These are phyloP conservation scores for Lithobates pipiens DNA, from an alignment of 2,797 vertebrate species.

Conservation along the genomic window DNA sequence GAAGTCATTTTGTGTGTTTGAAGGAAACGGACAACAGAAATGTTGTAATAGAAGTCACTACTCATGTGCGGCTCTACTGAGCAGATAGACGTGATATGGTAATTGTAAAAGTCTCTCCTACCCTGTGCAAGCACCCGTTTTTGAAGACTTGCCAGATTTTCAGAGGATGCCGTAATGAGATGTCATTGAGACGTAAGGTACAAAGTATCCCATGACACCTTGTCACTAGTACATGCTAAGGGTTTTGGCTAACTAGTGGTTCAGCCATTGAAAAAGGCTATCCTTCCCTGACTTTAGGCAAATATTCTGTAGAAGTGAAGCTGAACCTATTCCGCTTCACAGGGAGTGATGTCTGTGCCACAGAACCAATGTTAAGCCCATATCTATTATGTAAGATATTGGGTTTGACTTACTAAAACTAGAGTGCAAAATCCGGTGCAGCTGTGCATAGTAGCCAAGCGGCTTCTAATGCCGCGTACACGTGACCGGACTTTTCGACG, in stretches of 20 bases:
- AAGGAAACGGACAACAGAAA: neutral
- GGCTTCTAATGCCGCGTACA: no score
- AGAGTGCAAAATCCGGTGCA: no score
- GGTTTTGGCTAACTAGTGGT: neutral
- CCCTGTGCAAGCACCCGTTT: no score
- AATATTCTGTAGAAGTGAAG: neutral
- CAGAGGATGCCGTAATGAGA: neutral
- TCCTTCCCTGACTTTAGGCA: no score
- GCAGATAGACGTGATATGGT: neutral
- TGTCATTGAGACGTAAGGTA: neutral
- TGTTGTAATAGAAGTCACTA: neutral
- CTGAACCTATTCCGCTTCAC: no score
- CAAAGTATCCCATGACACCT: neutral
- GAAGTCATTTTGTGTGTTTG: neutral
- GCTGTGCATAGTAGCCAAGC: no score
- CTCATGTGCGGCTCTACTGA: neutral
- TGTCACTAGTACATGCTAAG: no score
- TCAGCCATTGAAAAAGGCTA: neutral
- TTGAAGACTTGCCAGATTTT: no score
- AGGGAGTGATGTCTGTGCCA: neutral
- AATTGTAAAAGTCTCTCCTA: neutral
- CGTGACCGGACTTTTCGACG: no score
- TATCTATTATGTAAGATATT: no score
- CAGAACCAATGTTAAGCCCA: neutral
- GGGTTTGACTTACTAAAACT: no score